Conservation (phyloP, 2,113 vertebrate genomes). For the Pseudorhombus dupliciocellatus region DNA sequence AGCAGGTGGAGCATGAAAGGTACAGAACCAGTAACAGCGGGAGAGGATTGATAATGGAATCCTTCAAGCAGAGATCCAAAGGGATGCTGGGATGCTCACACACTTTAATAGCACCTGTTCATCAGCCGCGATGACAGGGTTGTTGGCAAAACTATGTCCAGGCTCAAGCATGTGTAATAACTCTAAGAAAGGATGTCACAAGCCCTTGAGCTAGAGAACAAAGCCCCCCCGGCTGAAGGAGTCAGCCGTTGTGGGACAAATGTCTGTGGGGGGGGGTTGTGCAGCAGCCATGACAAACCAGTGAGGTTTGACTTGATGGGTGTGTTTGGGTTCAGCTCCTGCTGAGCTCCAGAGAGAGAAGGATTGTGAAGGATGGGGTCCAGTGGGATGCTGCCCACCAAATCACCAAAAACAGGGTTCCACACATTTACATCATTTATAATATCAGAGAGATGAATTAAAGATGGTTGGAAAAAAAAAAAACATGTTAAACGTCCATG, state of each 20-base stretch:
- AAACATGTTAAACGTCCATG: not conserved
- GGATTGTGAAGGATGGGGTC: too few species aligned
- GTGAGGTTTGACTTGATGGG: conserved; percentile 16
- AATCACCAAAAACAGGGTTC: not conserved
- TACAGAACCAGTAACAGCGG: not conserved
- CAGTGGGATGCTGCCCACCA: not conserved
- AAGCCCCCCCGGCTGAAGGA: not conserved
- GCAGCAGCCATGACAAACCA: not conserved
- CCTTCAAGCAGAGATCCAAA: not conserved
- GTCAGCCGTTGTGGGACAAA: not conserved
- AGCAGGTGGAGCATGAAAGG: not conserved
- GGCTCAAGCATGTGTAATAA: not conserved
- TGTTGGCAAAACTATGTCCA: not conserved
- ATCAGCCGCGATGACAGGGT: conserved; percentile 1
- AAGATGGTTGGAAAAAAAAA: not conserved
- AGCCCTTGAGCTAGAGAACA: not conserved
- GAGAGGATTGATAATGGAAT: not conserved
- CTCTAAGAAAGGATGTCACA: not conserved
- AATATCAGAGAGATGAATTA: not conserved
- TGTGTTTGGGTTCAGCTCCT: conserved; percentile 6
- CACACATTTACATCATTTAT: not conserved
- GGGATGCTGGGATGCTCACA: not conserved
- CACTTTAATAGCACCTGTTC: conserved; percentile 4
- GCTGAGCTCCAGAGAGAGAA: not conserved
- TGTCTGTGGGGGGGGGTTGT: not conserved